Conservation (phyloP, 2,113 vertebrate species). For the Cynoglossus semilaevis region DNA sequence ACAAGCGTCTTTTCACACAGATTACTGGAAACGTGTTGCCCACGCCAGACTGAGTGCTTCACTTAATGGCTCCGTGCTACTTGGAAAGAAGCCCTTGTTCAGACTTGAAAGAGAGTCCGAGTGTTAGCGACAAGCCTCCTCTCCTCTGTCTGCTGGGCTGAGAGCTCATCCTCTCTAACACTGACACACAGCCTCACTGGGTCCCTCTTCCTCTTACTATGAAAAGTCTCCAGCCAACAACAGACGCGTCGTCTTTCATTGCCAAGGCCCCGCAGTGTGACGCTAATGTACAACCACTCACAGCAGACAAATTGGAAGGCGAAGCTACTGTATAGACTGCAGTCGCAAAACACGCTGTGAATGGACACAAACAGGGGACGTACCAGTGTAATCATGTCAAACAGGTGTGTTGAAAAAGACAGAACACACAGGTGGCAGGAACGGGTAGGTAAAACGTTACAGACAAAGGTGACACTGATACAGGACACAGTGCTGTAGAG, state of each 20-base stretch:
- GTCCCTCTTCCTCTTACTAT: conserved; percentile 43
- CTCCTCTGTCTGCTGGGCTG: conserved; percentile 55
- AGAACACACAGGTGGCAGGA: not conserved
- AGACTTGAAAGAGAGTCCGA: conserved; percentile 43
- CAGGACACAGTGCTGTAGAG: conserved; percentile 1
- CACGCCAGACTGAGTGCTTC: conserved; percentile 25
- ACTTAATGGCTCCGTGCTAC: conserved; percentile 44
- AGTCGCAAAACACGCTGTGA: conserved; percentile 34
- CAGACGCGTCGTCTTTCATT: conserved; percentile 45
- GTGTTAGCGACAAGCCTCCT: conserved; percentile 23
- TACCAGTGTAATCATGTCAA: conserved; percentile 2
- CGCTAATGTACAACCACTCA: conserved; percentile 31
- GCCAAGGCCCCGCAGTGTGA: conserved; percentile 52
- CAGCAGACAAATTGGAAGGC: conserved; percentile 37
- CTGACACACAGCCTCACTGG: conserved; percentile 57
- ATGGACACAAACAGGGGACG: conserved; percentile 9
- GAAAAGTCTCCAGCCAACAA: conserved; percentile 52
- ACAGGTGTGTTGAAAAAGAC: conserved; percentile 1
- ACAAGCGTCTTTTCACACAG: conserved; percentile 23
- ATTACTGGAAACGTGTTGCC: conserved; percentile 25
- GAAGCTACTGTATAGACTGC: conserved; percentile 43
- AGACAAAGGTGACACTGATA: not conserved
- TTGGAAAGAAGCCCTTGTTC: conserved; percentile 50
- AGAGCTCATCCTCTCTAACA: conserved; percentile 60
- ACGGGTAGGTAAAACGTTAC: not conserved